These are phyloP conservation scores for Dipodomys stephensi DNA, from an alignment of 2,113 vertebrate species.

Conservation along the genomic window DNA sequence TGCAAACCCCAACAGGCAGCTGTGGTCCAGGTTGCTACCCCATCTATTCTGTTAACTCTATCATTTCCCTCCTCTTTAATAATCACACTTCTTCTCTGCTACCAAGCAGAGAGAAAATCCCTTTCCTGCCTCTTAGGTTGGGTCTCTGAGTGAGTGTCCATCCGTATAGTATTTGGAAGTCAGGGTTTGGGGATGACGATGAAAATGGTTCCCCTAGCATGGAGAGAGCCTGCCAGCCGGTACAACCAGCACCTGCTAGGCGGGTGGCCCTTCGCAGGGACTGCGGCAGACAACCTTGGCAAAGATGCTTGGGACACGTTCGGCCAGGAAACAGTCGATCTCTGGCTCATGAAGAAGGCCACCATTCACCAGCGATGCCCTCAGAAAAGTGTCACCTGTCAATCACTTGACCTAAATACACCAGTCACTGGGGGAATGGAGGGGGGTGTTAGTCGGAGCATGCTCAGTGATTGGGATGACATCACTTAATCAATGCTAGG, in stretches of 20 bases:
- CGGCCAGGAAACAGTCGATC: not conserved
- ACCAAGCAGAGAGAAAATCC: not conserved
- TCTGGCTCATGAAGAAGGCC: not conserved
- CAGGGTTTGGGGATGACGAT: not conserved
- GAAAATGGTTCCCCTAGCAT: not conserved
- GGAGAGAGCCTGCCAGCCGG: not conserved
- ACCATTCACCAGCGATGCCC: not conserved
- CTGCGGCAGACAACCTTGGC: constrained; percentile 63
- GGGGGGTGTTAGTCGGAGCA: constrained; percentile 80
- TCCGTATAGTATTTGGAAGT: not conserved
- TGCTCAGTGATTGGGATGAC: constrained; percentile 87
- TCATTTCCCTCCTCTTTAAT: not conserved
- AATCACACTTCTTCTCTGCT: constrained; percentile 1
- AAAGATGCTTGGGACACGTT: not conserved
- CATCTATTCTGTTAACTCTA: not conserved
- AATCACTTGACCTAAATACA: constrained; percentile 81
- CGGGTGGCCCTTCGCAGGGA: not conserved
- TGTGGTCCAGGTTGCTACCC: not conserved
- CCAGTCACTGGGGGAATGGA: constrained; percentile 58
- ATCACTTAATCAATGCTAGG: constrained; percentile 85
- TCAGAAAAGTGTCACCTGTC: constrained; percentile 70
- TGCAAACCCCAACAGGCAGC: constrained; percentile 14
- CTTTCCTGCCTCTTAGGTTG: not conserved
- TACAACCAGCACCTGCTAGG: constrained; percentile 35
- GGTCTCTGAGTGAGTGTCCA: not conserved